Percentiles rank a stretch among this genome's conserved stretches.
phyloP scores from a whole-genome alignment of 2,888 invertebrate genomes.

The Melitaea athalia region DNA sequence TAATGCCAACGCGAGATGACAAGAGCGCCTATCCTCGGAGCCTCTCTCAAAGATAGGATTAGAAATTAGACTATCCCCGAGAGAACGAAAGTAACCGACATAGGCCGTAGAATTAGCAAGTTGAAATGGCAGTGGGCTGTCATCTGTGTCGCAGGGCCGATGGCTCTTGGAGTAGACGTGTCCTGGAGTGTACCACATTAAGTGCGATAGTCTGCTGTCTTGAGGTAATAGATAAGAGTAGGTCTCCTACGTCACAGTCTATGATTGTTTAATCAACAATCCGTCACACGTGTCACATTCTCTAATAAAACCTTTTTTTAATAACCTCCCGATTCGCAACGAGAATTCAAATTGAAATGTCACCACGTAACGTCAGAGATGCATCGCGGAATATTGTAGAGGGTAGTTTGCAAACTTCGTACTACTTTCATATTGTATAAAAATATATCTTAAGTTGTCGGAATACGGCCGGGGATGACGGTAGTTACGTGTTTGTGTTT shows the following conservation, averaged over 20 bases:
- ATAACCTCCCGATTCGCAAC: conserved; percentile 40
- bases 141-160: too few species aligned
- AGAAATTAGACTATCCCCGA: too few species aligned
- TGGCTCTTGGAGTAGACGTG: too few species aligned
- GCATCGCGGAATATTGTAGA: conserved; percentile 66
- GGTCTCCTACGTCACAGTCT: conserved; percentile 12
- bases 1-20: too few species aligned
- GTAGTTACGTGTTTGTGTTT: conserved; percentile 38
- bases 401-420: conserved; percentile 42
- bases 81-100: too few species aligned
- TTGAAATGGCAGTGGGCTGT: too few species aligned
- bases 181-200: too few species aligned
- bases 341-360: conserved; percentile 80
- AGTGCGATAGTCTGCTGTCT: too few species aligned
- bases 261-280: conserved; percentile 23
- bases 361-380: conserved; percentile 64
- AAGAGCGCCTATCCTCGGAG: too few species aligned
- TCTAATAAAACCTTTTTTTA: conserved; percentile 38
- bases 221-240: too few species aligned
- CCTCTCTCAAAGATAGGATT: too few species aligned
- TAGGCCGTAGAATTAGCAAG: too few species aligned
- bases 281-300: conserved; percentile 20
- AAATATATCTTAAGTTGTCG: conserved; percentile 45
- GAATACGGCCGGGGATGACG: conserved; percentile 41
- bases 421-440: conserved; percentile 28